A percentile compares a stretch with the other conserved stretches of the same genome.
Conservation (phyloP, 2,797 vertebrate species). For the Phylloscopus collybita region DNA sequence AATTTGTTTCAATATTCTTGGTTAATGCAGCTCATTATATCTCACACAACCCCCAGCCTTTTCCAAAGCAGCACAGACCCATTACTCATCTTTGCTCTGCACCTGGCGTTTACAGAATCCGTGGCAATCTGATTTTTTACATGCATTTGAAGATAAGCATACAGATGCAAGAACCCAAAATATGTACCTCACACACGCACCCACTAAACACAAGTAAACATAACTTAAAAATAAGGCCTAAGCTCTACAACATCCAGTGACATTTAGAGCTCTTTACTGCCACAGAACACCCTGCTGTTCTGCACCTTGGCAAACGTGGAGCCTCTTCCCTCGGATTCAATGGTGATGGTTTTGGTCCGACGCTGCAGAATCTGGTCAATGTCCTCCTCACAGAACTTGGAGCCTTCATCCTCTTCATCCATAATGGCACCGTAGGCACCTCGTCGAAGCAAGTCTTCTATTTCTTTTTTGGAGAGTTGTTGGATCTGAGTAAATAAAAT, state of each 20-base stretch:
- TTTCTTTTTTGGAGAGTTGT: conserved; percentile 98
- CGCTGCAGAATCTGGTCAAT: conserved; percentile 98
- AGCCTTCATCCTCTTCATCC: conserved; percentile 98
- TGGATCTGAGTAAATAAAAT: conserved; percentile 79
- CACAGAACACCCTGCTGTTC: background rate
- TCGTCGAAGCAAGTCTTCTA: conserved; percentile 93
- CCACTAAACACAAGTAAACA: background rate
- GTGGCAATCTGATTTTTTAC: background rate
- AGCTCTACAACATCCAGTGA: background rate
- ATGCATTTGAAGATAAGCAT: rapidly evolving
- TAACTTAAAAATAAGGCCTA: background rate
- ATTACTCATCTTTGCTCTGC: background rate
- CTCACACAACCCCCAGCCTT: background rate
- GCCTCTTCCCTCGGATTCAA: conserved; percentile 96
- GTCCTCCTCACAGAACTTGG: conserved; percentile 98
- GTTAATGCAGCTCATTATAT: background rate
- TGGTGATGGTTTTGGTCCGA: conserved; percentile 97
- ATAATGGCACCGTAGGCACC: conserved; percentile 98
- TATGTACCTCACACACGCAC: rapidly evolving
- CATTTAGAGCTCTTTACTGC: background rate
- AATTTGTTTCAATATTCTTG: background rate
- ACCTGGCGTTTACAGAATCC: background rate
- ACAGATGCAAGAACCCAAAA: background rate
- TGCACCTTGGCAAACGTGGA: conserved; percentile 97
- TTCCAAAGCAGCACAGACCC: background rate